phyloP scores from a whole-genome alignment of 2,113 vertebrate genomes.

The Ahaetulla prasina region DNA sequence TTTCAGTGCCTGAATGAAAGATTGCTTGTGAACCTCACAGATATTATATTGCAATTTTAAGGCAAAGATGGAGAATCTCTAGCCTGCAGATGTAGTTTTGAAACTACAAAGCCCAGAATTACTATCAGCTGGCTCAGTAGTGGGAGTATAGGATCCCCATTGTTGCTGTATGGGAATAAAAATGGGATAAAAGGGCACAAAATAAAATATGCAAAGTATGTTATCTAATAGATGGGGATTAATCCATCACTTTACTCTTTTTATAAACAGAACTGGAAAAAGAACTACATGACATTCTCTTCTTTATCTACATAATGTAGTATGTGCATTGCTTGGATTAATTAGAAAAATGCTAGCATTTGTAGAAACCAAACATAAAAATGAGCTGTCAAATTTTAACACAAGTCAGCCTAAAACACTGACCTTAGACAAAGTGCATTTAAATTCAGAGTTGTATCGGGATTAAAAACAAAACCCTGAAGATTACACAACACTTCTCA shows the following conservation, averaged over 20 bases:
- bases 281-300: neutral
- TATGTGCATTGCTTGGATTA: neutral
- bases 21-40: neutral
- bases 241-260: neutral
- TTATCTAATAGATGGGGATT: neutral
- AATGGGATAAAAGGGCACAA: neutral
- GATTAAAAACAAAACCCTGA: neutral
- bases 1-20: neutral
- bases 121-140: neutral
- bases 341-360: neutral
- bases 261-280: conserved; percentile 13
- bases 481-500: conserved; percentile 5
- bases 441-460: neutral
- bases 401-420: neutral
- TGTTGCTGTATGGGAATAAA: neutral
- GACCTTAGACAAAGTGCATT: neutral
- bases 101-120: neutral
- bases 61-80: neutral
- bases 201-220: neutral
- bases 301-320: neutral
- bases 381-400: neutral
- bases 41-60: neutral
- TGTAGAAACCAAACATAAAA: neutral
- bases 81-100: neutral
- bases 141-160: neutral